These are phyloP conservation scores for Drosophila lowei DNA, from an alignment of 1,140 invertebrate species.

Conservation along the genomic window DNA sequence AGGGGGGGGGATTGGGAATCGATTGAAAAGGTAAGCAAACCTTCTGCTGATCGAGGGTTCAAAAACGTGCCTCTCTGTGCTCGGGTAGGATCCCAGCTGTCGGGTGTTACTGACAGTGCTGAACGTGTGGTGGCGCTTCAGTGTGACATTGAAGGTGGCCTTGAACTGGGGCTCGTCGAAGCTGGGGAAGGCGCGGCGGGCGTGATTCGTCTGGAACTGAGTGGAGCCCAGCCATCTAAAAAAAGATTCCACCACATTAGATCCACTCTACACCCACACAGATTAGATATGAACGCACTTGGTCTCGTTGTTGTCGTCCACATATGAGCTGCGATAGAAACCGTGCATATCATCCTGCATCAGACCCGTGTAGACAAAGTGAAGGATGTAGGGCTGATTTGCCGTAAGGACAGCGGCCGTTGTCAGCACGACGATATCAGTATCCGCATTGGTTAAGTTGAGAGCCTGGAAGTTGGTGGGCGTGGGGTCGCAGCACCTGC, in stretches of 20 bases:
- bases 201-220: constrained; percentile 92
- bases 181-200: constrained; percentile 93
- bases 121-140: constrained; percentile 83
- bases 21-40: neutral
- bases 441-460: constrained; percentile 36
- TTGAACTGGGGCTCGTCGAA: constrained; percentile 95
- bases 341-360: constrained; percentile 87
- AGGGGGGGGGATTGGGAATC: neutral
- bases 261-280: neutral
- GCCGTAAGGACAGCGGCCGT: constrained; percentile 67
- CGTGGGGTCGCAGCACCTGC: neutral
- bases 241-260: neutral
- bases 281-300: constrained; percentile 68
- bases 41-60: neutral
- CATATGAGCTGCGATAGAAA: constrained; percentile 92
- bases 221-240: constrained; percentile 87
- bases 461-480: neutral
- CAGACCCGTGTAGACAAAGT: constrained; percentile 84
- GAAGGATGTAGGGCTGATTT: constrained; percentile 81
- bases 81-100: constrained; percentile 24
- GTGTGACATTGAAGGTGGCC: constrained; percentile 88
- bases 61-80: constrained; percentile 46
- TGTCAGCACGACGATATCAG: constrained; percentile 71
- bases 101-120: constrained; percentile 66
- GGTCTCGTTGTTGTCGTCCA: constrained; percentile 78